phyloP scores from a whole-genome alignment of 2,113 vertebrate species.

The Melanerpes aurifrons region DNA sequence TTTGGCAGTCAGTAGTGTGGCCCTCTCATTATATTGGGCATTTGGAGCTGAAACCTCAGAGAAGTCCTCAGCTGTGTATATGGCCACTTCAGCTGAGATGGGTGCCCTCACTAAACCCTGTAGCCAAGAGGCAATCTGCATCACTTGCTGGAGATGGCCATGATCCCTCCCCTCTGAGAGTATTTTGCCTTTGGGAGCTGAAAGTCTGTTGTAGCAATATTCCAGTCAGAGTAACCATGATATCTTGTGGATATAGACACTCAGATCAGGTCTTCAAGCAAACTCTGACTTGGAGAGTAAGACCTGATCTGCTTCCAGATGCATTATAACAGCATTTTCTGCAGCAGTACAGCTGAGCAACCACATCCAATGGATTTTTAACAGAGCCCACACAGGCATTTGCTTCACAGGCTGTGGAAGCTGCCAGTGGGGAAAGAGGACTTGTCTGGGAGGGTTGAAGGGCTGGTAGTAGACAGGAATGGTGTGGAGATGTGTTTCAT shows the following conservation, averaged over 20 bases:
- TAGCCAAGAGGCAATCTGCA: background rate
- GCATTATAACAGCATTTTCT: background rate
- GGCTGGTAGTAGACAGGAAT: background rate
- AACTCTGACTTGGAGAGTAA: background rate
- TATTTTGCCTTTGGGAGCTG: background rate
- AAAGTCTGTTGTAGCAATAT: background rate
- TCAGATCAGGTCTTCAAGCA: background rate
- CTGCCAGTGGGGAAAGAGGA: background rate
- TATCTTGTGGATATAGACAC: background rate
- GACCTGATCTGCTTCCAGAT: background rate
- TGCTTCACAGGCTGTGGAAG: background rate
- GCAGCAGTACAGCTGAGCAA: background rate
- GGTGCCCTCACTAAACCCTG: background rate
- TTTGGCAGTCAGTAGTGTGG: background rate
- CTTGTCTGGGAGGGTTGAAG: background rate
- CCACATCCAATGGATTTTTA: background rate
- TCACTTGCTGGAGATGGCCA: rapidly evolving
- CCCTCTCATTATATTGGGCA: background rate
- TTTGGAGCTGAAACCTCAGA: background rate
- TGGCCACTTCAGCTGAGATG: background rate
- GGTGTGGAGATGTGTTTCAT: background rate
- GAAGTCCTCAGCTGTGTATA: background rate
- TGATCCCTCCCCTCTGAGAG: background rate
- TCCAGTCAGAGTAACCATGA: background rate
- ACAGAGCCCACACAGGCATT: background rate